These are phyloP conservation scores for Galeruca laticollis DNA, from an alignment of 2,888 invertebrate species.

Conservation along the genomic window DNA sequence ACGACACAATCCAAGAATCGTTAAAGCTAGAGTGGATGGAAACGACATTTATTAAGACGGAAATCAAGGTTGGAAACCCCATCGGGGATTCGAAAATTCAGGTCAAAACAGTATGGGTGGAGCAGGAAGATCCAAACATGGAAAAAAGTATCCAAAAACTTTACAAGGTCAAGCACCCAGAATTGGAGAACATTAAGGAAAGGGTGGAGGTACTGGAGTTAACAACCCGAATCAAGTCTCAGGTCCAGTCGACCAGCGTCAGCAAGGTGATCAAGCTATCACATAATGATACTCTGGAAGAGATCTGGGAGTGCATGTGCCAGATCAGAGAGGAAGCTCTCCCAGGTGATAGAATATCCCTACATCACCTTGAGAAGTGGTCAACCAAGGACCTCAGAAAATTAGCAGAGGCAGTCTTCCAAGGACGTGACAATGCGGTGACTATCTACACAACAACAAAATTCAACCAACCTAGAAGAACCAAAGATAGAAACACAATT, in stretches of 20 bases:
- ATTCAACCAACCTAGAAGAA: background rate
- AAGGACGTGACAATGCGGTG: background rate
- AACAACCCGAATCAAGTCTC: too few relatives aligned
- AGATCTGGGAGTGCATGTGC: too few relatives aligned
- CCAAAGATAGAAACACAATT: background rate
- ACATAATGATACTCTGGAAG: too few relatives aligned
- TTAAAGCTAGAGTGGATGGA: background rate
- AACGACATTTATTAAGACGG: background rate
- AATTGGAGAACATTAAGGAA: slow-evolving; percentile 16
- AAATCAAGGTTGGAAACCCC: slow-evolving; percentile 22
- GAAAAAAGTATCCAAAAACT: slow-evolving; percentile 27
- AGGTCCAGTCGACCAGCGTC: too few relatives aligned
- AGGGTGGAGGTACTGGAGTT: too few relatives aligned
- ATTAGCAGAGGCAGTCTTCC: background rate
- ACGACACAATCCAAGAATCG: too few relatives aligned
- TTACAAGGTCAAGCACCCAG: slow-evolving; percentile 29
- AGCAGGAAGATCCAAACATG: slow-evolving; percentile 30
- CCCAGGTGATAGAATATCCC: too few relatives aligned
- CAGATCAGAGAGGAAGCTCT: too few relatives aligned
- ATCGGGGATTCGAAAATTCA: background rate
- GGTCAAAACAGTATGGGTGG: too few relatives aligned
- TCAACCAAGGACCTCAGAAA: background rate
- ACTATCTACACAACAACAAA: background rate
- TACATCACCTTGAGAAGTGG: background rate
- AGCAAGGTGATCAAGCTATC: too few relatives aligned